Conservation (phyloP, 2,888 invertebrate species). For the Rhamnusium bicolor region DNA sequence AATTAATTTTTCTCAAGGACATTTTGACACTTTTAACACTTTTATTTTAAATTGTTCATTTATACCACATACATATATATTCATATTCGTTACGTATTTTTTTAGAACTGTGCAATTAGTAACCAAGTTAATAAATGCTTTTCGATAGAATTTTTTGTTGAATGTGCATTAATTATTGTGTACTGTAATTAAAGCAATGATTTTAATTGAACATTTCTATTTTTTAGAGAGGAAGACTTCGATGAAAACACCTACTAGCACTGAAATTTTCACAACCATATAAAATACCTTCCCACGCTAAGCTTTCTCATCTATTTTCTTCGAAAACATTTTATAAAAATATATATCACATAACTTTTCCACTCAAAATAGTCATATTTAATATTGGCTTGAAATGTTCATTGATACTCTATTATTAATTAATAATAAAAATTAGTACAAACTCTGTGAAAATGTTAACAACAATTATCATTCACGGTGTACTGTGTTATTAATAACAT, state of each 20-base stretch:
- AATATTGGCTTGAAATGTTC: conserved; percentile 18
- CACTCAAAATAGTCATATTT: conserved; percentile 21
- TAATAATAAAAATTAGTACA: conserved; percentile 40
- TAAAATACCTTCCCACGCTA: conserved; percentile 42
- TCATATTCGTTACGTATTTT: background rate
- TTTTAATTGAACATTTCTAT: conserved; percentile 16
- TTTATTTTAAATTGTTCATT: too few relatives aligned
- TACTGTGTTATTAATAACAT: conserved; percentile 37
- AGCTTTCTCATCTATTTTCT: conserved; percentile 44
- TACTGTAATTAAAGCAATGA: background rate
- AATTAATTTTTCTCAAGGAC: background rate
- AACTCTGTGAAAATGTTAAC: conserved; percentile 33
- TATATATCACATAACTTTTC: conserved; percentile 25
- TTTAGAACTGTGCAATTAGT: too few relatives aligned
- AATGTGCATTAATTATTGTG: background rate
- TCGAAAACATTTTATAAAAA: conserved; percentile 27
- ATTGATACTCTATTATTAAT: conserved; percentile 11
- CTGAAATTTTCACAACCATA: conserved; percentile 41
- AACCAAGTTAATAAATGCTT: too few relatives aligned
- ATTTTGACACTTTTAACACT: background rate
- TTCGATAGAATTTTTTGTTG: background rate
- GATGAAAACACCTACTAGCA: conserved; percentile 65
- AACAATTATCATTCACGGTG: conserved; percentile 32
- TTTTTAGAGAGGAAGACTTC: conserved; percentile 65
- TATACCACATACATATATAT: background rate